Evolutionary conservation across 2,113 vertebrate species (phyloP).

Genomic region (Phainopepla nitens): DNA sequence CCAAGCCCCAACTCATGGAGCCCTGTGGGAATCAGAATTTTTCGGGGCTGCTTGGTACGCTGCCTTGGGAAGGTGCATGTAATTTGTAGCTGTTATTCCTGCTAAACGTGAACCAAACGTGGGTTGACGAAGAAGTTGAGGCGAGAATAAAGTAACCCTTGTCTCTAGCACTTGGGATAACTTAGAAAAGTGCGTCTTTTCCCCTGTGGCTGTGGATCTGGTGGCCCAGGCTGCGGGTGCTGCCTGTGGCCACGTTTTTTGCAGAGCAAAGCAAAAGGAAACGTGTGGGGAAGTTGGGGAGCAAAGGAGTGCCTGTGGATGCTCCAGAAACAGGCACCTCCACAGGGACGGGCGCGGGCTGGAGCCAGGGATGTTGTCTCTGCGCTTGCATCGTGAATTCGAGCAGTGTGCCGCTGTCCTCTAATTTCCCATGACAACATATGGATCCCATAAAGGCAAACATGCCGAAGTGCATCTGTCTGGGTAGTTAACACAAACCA

Average conservation of each 20-base stretch:
- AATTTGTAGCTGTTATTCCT: conserved; percentile 41
- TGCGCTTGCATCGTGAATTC: not conserved
- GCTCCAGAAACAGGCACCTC: conserved; percentile 15
- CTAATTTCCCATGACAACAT: conserved; percentile 74
- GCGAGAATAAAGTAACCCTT: conserved; percentile 3
- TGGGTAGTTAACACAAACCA: conserved; percentile 75
- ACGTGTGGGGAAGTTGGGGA: not conserved
- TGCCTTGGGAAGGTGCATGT: not conserved
- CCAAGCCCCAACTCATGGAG: not conserved
- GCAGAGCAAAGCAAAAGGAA: not conserved
- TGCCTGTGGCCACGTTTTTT: not conserved
- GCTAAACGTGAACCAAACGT: conserved; percentile 8
- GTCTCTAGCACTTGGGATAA: not conserved
- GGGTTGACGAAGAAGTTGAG: conserved; percentile 27
- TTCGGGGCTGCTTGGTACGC: not conserved
- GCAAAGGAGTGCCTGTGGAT: not conserved
- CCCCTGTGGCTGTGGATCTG: not conserved
- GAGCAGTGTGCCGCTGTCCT: conserved; percentile 61
- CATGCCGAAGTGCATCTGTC: conserved; percentile 74
- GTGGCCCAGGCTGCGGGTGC: conserved; percentile 10
- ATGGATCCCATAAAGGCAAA: conserved; percentile 77
- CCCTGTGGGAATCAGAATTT: not conserved
- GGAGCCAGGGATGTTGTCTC: conserved; percentile 5
- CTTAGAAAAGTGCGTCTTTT: conserved; percentile 24
- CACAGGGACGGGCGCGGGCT: not conserved